Evolutionary conservation across 2,888 invertebrate species (phyloP), one percentile per base, ranked within the genome.

Genomic region (Pachymerium ferrugineum): DNA sequence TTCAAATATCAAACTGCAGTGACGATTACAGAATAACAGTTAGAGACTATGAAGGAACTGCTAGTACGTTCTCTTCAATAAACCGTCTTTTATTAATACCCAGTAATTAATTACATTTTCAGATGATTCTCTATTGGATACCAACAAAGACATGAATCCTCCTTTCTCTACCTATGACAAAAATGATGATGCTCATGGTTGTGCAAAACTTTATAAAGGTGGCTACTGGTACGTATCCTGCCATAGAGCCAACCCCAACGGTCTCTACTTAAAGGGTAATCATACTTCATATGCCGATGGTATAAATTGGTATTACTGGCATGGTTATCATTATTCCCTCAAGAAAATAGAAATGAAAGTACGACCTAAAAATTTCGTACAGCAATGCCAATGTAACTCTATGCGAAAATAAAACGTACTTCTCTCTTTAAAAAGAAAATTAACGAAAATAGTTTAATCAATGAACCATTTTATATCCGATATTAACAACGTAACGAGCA

Each of bases 221-320:
- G 90, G 87, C 3, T 90, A 90, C 87, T 90, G 90, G 90, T 90
- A 89, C 79, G 88, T 87, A 77, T 86, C 87, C 74, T 90, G 90
- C 77, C 89, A 88, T 77, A 87, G 87, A 77, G 87, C 69, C 6
- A 90, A 90, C 78, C 82, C 90, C 29, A 88, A 89, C 80, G 90
- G 90, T 5, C 85, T 85, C 78, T 90, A 89, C 78, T 80, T 86
- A 22, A 81, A 81, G 25, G 83, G 85, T 5, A 30, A 29, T n/a
- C 30, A 69, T n/a, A 29, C 69, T 3, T 3, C 69, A 8, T 30
- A 16, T 14, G 69, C 69, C 14, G 30, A 30, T 4, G 69, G 69
- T 14, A 19, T 69, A 2, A 69, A 69, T n/a, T 69, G 69, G 69
- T 2, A 3, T 12, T 3, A 3, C 19, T 69, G 69, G 69, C 69